These are phyloP conservation scores for Parnassius apollo DNA, from an alignment of 2,888 invertebrate species.

Conservation along the genomic window DNA sequence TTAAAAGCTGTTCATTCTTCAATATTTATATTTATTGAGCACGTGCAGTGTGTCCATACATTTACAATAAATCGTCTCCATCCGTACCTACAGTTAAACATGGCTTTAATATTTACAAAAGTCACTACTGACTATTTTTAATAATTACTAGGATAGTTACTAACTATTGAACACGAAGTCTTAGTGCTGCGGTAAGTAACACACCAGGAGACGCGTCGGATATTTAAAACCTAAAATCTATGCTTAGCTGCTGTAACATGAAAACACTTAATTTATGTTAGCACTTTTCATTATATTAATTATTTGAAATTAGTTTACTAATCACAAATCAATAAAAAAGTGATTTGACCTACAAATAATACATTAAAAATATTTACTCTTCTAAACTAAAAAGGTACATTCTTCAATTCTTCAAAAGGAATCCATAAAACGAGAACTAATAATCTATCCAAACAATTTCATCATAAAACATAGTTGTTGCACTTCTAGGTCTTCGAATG, in stretches of 20 bases:
- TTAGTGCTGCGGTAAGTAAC: neutral
- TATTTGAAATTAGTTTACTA: neutral
- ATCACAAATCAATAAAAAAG: neutral
- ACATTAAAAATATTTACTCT: no score
- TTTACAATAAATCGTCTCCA: neutral
- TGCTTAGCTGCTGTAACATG: no score
- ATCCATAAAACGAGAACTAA: no score
- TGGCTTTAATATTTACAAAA: slow-evolving; percentile 1
- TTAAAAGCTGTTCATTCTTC: slow-evolving; percentile 3
- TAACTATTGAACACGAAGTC: slow-evolving; percentile 6
- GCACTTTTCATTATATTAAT: neutral
- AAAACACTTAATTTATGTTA: neutral
- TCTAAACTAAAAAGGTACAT: no score
- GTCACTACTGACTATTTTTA: neutral
- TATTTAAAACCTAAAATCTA: neutral
- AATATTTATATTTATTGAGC: slow-evolving; percentile 20
- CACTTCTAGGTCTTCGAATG: slow-evolving; percentile 1
- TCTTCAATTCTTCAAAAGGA: no score
- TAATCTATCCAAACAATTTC: no score
- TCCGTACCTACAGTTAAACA: slow-evolving; percentile 1
- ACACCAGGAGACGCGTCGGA: neutral
- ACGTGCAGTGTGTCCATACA: neutral
- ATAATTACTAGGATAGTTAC: slow-evolving; percentile 1
- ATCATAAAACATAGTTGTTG: neutral
- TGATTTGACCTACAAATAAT: no score